These are phyloP conservation scores for Tipula unca DNA, from an alignment of 2,888 invertebrate species.

Conservation along the genomic window DNA sequence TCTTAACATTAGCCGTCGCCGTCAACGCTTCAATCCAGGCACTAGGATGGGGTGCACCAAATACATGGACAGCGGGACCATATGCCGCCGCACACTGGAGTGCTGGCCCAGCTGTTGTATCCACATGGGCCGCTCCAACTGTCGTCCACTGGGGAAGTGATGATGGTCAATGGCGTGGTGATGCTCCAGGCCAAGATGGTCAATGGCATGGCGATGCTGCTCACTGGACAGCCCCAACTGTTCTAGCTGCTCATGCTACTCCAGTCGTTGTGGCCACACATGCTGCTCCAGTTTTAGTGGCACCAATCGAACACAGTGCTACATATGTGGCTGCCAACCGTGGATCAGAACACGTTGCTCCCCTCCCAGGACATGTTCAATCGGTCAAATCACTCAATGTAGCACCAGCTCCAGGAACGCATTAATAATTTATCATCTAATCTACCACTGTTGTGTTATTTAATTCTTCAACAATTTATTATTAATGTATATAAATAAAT, in stretches of 20 bases:
- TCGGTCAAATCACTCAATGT: constrained; percentile 14
- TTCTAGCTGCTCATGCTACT: constrained; percentile 25
- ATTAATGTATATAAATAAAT: not conserved
- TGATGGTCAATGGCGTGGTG: constrained; percentile 35
- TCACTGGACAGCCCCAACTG: constrained; percentile 35
- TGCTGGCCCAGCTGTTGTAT: constrained; percentile 30
- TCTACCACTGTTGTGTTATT: not conserved
- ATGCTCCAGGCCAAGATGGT: constrained; percentile 33
- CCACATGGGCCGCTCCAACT: constrained; percentile 31
- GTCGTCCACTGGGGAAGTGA: constrained; percentile 34
- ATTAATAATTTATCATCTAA: constrained; percentile 35
- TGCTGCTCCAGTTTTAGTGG: constrained; percentile 29
- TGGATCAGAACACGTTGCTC: constrained; percentile 14
- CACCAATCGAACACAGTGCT: not conserved
- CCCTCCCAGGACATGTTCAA: not conserved
- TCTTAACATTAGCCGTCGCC: constrained; percentile 37
- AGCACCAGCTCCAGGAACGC: constrained; percentile 25
- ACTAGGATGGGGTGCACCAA: constrained; percentile 18
- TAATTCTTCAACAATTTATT: not conserved
- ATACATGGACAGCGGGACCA: not conserved
- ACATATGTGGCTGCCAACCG: constrained; percentile 3
- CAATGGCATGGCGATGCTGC: constrained; percentile 36
- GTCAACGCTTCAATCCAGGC: constrained; percentile 37
- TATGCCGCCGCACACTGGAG: constrained; percentile 26
- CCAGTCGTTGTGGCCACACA: constrained; percentile 39